phyloP scores from a whole-genome alignment of 1,140 invertebrate genomes.

The Drosophila setifemur region DNA sequence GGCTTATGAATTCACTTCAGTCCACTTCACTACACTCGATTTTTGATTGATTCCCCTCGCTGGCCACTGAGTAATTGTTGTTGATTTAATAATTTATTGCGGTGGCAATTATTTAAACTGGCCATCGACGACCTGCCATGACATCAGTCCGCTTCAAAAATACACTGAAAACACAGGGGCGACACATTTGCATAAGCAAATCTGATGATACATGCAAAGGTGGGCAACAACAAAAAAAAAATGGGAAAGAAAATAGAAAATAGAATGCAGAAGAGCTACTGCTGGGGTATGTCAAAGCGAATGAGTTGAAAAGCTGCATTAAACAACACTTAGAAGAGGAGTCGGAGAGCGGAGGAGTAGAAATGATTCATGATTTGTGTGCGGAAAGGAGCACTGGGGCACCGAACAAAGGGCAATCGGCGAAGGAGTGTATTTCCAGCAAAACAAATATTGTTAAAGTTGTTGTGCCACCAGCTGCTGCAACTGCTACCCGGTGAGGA shows the following conservation, averaged over 20 bases:
- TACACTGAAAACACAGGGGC: slow-evolving; percentile 14
- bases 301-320: slow-evolving; percentile 67
- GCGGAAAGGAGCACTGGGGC: slow-evolving; percentile 44
- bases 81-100: slow-evolving; percentile 78
- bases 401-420: slow-evolving; percentile 32
- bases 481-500: slow-evolving; percentile 9
- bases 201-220: slow-evolving; percentile 40
- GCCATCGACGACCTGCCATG: slow-evolving; percentile 23
- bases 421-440: slow-evolving; percentile 32
- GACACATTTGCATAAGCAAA: slow-evolving; percentile 62
- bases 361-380: slow-evolving; percentile 75
- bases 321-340: slow-evolving; percentile 56
- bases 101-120: slow-evolving; percentile 70
- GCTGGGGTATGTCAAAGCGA: slow-evolving; percentile 34
- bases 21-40: slow-evolving; percentile 22
- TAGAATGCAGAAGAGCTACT: neutral
- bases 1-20: slow-evolving; percentile 22
- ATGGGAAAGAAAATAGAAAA: neutral
- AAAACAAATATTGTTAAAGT: slow-evolving; percentile 77
- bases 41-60: slow-evolving; percentile 65
- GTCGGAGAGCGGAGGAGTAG: slow-evolving; percentile 1
- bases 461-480: slow-evolving; percentile 47
- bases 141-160: slow-evolving; percentile 49
- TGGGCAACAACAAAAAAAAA: too few relatives aligned
- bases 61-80: slow-evolving; percentile 68